Evolutionary conservation across 2,113 vertebrate genomes (phyloP), one percentile per base, ranked within the genome.

Genomic region (Xyliphius kryptos): DNA sequence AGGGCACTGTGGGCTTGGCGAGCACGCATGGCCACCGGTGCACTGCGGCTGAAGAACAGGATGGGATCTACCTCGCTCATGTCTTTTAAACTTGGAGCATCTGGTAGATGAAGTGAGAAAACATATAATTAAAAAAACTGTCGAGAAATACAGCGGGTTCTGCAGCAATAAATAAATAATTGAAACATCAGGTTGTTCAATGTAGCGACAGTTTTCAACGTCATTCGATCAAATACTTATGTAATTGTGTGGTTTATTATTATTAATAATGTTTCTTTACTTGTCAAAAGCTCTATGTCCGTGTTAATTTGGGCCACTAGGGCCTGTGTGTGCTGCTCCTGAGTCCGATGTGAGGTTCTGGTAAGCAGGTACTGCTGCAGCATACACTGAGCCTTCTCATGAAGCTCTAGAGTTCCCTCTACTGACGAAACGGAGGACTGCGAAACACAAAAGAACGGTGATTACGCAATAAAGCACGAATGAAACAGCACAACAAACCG

Each of bases 271-370:
- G 7, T 20, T 49, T 32, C 4, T 2, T 37, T 67, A 76, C 70
- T 67, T 1, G 54, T 14, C 43, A 76, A 53, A 12, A 76, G 74
- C 73, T 91, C 88, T 70, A 89, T 68, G 44, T 89, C 85, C 0
- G 90, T 91, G 82, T 79, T 91, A 81, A 93, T 87, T 80, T 90
- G 90, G 56, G 84, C 89, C 50, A 90, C 80, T 13, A 92, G 74
- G 0, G 89, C 77, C 40, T 90, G 80, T 62, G 85, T 87, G 56
- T 86, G 87, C 67, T 85, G 87, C 0, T 81, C 75, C 12, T 82
- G 77, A 66, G 80, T 77, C 50, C 70, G 76, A 63, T 88, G 83
- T 22, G 82, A 60, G 9, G 76, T 83, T 72, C 83, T 84, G 20
- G 74, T 82, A 78, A 85, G 66, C 56, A 92, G 79, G 69, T 89